These are phyloP conservation scores for Argyresthia goedartella DNA, from an alignment of 2,888 invertebrate genomes.

Conservation along the genomic window DNA sequence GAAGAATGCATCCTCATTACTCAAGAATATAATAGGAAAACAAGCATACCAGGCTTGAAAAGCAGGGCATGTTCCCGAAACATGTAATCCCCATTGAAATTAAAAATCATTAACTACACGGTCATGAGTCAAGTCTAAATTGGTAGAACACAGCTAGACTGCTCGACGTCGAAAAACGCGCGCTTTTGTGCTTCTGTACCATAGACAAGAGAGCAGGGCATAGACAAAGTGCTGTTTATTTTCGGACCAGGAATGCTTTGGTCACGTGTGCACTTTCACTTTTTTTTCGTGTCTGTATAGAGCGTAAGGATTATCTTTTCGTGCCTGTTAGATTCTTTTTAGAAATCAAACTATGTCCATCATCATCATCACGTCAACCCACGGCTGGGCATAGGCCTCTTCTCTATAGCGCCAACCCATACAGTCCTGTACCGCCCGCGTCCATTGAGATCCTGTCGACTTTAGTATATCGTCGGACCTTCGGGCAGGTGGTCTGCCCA, in stretches of 20 bases:
- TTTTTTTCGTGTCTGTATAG: background rate
- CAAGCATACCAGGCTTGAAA: conserved; percentile 16
- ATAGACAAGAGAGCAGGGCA: conserved; percentile 6
- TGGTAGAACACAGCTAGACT: conserved; percentile 40
- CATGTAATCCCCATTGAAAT: conserved; percentile 48
- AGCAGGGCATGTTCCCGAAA: conserved; percentile 29
- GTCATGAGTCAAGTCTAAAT: conserved; percentile 26
- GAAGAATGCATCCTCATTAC: conserved; percentile 13
- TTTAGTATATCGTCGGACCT: too few relatives aligned
- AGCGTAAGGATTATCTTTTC: background rate
- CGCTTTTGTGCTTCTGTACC: conserved; percentile 27
- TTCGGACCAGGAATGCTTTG: conserved; percentile 4
- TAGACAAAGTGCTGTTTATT: conserved; percentile 10
- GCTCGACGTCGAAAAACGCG: conserved; percentile 30
- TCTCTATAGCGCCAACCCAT: too few relatives aligned
- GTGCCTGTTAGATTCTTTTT: background rate
- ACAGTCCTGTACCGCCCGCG: too few relatives aligned
- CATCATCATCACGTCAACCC: too few relatives aligned
- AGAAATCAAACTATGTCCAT: too few relatives aligned
- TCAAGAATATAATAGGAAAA: conserved; percentile 8
- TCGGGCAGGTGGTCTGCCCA: too few relatives aligned
- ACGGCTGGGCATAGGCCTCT: too few relatives aligned
- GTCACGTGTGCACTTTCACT: conserved; percentile 9
- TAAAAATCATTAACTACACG: conserved; percentile 37
- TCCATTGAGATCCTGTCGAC: too few relatives aligned